Conservation (phyloP, 1,140 invertebrate species). For the Drosophila nigromelanica region DNA sequence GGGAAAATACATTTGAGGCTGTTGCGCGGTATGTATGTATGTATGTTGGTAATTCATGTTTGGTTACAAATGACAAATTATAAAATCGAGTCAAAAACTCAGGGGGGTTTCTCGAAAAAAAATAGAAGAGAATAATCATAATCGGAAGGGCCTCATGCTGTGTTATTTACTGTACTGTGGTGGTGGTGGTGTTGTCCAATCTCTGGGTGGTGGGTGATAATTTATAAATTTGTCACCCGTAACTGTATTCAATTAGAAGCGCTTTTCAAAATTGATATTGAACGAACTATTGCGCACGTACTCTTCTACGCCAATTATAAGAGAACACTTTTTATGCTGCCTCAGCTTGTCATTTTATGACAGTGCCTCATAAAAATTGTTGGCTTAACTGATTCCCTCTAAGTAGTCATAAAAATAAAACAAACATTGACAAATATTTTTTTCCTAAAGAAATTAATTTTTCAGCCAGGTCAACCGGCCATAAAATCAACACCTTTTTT, state of each 20-base stretch:
- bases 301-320: conserved; percentile 2
- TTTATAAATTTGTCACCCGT: conserved; percentile 52
- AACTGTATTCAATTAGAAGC: conserved; percentile 46
- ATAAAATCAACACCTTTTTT: conserved; percentile 60
- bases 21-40: too few relatives aligned
- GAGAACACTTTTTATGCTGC: conserved; percentile 8
- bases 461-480: conserved; percentile 46
- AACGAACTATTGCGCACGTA: conserved; percentile 3
- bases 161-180: conserved; percentile 14
- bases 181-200: conserved; percentile 6
- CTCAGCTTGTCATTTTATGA: conserved; percentile 31
- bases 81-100: conserved; percentile 15
- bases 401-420: conserved; percentile 57
- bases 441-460: conserved; percentile 58
- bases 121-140: conserved; percentile 10
- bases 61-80: conserved; percentile 18
- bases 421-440: conserved; percentile 39
- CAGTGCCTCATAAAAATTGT: conserved; percentile 30
- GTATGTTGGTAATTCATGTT: conserved; percentile 12
- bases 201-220: conserved; percentile 45
- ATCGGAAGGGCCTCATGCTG: conserved; percentile 38
- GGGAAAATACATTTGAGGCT: background rate
- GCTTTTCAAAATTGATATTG: conserved; percentile 37
- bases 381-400: conserved; percentile 46
- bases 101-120: conserved; percentile 20